Conservation (phyloP, 2,888 invertebrate species). For the Zhengitettix transpicula region DNA sequence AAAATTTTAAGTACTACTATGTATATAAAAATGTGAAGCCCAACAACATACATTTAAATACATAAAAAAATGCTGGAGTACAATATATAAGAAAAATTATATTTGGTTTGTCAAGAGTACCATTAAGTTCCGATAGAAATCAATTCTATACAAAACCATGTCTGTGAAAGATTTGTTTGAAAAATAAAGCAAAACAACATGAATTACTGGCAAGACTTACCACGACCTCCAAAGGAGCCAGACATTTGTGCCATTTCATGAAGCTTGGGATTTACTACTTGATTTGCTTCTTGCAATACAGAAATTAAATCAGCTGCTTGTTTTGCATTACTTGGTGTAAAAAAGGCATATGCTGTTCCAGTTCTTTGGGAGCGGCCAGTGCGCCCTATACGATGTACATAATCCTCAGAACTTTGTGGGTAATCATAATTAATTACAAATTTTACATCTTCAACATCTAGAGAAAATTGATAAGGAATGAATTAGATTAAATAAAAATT, state of each 20-base stretch:
- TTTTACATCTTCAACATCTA: constrained; percentile 58
- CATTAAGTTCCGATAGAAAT: too few species aligned
- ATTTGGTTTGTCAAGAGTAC: too few species aligned
- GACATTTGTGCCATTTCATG: constrained; percentile 30
- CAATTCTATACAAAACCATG: too few species aligned
- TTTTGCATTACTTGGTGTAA: constrained; percentile 44
- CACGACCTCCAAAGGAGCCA: constrained; percentile 20
- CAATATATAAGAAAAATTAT: too few species aligned
- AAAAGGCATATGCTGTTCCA: constrained; percentile 55
- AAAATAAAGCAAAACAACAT: not conserved
- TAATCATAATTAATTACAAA: constrained; percentile 61
- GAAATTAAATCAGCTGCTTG: constrained; percentile 47
- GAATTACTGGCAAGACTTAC: not conserved
- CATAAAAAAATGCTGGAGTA: too few species aligned
- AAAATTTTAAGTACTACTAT: too few species aligned
- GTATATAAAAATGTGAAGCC: too few species aligned
- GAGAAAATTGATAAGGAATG: not conserved
- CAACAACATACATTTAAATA: too few species aligned
- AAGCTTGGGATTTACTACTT: constrained; percentile 44
- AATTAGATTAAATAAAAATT: too few species aligned
- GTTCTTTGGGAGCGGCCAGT: constrained; percentile 47
- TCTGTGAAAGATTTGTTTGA: not conserved
- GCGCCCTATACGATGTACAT: constrained; percentile 54
- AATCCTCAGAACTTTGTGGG: constrained; percentile 53
- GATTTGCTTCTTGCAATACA: constrained; percentile 48